A percentile compares a stretch with the other conserved stretches of the same genome.
Evolutionary conservation across 1,140 invertebrate genomes (phyloP).

Genomic region (Drosophila quadrilineata): DNA sequence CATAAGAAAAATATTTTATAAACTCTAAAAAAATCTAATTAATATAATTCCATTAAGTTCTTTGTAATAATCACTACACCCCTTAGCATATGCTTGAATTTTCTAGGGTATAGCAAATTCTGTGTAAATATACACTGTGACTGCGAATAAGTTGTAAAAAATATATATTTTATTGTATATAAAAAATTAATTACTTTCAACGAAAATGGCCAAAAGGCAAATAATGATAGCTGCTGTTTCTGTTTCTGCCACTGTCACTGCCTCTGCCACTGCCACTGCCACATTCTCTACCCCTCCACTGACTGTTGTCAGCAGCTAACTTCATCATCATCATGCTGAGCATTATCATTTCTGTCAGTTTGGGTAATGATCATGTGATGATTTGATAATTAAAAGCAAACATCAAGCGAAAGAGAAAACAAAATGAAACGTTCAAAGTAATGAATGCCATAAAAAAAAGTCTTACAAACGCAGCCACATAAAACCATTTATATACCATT

Average conservation of each 20-base stretch:
- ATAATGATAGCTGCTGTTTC: constrained; percentile 1
- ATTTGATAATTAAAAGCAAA: constrained; percentile 78
- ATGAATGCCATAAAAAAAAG: constrained; percentile 57
- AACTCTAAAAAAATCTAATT: too few species aligned
- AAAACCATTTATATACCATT: constrained; percentile 3
- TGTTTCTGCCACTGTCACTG: not conserved
- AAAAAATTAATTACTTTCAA: constrained; percentile 52
- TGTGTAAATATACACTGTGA: constrained; percentile 45
- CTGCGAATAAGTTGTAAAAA: not conserved
- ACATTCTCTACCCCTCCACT: not conserved
- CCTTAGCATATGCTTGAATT: too few species aligned
- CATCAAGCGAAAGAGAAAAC: constrained; percentile 59
- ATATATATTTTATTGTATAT: constrained; percentile 43
- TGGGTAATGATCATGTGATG: constrained; percentile 71
- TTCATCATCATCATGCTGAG: constrained; percentile 14
- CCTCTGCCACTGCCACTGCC: not conserved
- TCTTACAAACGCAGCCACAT: not conserved
- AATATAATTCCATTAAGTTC: too few species aligned
- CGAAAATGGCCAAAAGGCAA: constrained; percentile 35
- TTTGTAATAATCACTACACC: too few species aligned
- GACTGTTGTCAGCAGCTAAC: constrained; percentile 1
- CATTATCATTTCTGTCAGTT: constrained; percentile 53
- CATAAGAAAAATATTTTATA: too few species aligned
- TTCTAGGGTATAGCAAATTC: constrained; percentile 17
- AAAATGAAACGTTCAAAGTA: constrained; percentile 40